phyloP scores from a whole-genome alignment of 2,797 vertebrate species.

The Trichosurus vulpecula region DNA sequence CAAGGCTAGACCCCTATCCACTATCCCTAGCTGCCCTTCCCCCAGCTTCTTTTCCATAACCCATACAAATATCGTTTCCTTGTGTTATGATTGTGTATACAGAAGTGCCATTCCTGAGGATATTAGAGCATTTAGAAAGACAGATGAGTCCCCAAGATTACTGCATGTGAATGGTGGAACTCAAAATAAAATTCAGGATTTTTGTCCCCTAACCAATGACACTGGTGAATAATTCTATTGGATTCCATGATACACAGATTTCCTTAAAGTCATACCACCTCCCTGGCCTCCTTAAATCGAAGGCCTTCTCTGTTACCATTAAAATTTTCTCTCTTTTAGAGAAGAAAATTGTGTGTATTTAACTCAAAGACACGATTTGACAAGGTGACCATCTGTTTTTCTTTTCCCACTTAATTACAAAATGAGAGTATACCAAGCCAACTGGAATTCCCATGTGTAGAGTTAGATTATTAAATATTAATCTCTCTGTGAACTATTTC shows the following conservation, averaged over 20 bases:
- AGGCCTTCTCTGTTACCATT: neutral
- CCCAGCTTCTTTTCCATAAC: neutral
- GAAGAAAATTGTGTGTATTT: conserved; percentile 61
- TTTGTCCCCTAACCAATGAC: neutral
- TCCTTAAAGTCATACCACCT: neutral
- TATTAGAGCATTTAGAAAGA: conserved; percentile 8
- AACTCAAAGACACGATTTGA: conserved; percentile 70
- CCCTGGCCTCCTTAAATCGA: conserved; percentile 16
- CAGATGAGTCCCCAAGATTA: neutral
- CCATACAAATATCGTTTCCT: neutral
- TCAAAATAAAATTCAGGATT: conserved; percentile 24
- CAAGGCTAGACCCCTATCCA: neutral
- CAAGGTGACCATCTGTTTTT: conserved; percentile 73
- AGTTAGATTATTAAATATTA: conserved; percentile 27
- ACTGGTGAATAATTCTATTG: neutral
- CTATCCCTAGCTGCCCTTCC: conserved; percentile 18
- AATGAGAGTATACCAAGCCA: conserved; percentile 57
- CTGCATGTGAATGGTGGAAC: conserved; percentile 1
- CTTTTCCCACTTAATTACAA: conserved; percentile 67
- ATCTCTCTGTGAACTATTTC: conserved; percentile 26
- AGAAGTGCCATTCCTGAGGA: conserved; percentile 4
- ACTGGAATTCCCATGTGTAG: conserved; percentile 59
- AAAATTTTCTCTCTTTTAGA: conserved; percentile 53
- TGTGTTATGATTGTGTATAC: neutral
- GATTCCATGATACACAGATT: neutral